Percentiles rank a stretch among this genome's conserved stretches.
These are phyloP conservation scores for Mimas tiliae DNA, from an alignment of 2,888 invertebrate species.

Conservation along the genomic window DNA sequence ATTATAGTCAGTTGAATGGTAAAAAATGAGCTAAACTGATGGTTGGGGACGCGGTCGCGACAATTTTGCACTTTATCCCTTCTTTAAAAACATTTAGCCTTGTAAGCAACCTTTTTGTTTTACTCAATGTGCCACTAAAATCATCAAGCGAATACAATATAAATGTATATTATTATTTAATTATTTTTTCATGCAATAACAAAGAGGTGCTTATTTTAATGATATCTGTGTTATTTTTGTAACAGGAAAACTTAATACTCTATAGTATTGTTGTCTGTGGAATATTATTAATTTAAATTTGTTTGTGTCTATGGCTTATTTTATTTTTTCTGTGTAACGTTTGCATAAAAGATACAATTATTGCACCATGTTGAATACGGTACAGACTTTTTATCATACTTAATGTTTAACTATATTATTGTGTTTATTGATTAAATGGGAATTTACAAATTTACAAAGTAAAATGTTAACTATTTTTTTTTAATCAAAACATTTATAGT, in stretches of 20 bases:
- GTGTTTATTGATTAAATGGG: too few species aligned
- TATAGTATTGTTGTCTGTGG: constrained; percentile 9
- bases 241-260: background rate
- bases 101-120: constrained; percentile 13
- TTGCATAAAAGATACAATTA: background rate
- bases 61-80: constrained; percentile 14
- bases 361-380: too few species aligned
- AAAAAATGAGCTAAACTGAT: background rate
- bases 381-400: too few species aligned
- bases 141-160: background rate
- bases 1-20: background rate
- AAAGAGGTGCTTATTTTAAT: background rate
- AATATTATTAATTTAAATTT: constrained; percentile 8
- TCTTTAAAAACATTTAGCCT: constrained; percentile 4
- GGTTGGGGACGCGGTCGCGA: constrained; percentile 6
- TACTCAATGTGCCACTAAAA: constrained; percentile 1
- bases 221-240: constrained; percentile 10
- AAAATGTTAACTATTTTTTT: too few species aligned
- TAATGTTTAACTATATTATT: too few species aligned
- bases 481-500: too few species aligned
- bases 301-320: background rate
- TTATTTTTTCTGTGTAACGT: background rate
- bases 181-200: background rate
- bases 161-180: constrained; percentile 9
- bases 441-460: too few species aligned